phyloP scores from a whole-genome alignment of 2,888 invertebrate species.

The Bursaphelenchus okinawaensis region DNA sequence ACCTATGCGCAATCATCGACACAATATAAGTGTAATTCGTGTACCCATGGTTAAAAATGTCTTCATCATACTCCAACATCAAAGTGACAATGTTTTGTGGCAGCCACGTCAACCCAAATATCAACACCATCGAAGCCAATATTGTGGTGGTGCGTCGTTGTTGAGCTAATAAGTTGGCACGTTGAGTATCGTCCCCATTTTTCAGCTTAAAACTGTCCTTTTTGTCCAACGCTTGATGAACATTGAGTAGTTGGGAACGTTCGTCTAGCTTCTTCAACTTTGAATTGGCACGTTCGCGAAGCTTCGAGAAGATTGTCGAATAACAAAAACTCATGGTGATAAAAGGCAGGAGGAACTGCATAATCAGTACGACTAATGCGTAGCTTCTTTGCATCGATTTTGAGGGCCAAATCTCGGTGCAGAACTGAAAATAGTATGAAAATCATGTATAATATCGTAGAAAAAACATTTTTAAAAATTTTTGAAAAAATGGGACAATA shows the following conservation, averaged over 20 bases:
- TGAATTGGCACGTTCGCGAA: slow-evolving; percentile 41
- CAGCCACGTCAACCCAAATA: slow-evolving; percentile 42
- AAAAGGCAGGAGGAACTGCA: slow-evolving; percentile 91
- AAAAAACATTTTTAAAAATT: too few relatives aligned
- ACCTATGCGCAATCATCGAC: slow-evolving; percentile 51
- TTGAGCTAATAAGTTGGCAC: slow-evolving; percentile 20
- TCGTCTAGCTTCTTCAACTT: slow-evolving; percentile 51
- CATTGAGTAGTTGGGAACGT: slow-evolving; percentile 34
- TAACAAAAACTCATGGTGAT: slow-evolving; percentile 89
- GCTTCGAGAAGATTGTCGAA: slow-evolving; percentile 68
- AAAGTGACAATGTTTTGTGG: slow-evolving; percentile 39
- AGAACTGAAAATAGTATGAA: slow-evolving; percentile 50
- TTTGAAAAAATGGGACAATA: too few relatives aligned
- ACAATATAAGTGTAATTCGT: slow-evolving; percentile 47
- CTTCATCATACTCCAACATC: slow-evolving; percentile 44
- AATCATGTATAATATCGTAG: too few relatives aligned
- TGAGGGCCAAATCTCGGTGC: slow-evolving; percentile 74
- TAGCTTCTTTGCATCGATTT: slow-evolving; percentile 73
- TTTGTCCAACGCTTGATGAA: slow-evolving; percentile 3
- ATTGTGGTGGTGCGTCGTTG: slow-evolving; percentile 44
- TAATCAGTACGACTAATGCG: slow-evolving; percentile 76
- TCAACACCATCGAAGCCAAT: slow-evolving; percentile 37
- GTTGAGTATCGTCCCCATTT: slow-evolving; percentile 24
- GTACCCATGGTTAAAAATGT: slow-evolving; percentile 1
- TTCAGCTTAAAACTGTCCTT: slow-evolving; percentile 8